Conservation (phyloP, 2,113 vertebrate species). For the Microcebus jonahi region DNA sequence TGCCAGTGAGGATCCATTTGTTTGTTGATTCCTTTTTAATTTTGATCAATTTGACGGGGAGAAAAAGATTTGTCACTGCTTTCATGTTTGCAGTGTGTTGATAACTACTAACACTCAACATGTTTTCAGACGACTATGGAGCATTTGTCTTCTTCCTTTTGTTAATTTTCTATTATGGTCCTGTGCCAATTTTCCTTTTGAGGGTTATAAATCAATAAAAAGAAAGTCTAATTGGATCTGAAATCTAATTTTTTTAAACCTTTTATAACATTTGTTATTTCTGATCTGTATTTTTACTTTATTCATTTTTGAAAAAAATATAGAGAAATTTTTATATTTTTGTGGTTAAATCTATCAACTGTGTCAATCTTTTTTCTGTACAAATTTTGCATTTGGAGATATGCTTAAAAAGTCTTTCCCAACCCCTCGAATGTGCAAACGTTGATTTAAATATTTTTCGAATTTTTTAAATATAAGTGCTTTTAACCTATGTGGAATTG, state of each 20-base stretch:
- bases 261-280: background rate
- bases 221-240: background rate
- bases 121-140: background rate
- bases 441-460: background rate
- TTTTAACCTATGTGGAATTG: conserved; percentile 9
- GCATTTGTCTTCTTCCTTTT: background rate
- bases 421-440: background rate
- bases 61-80: background rate
- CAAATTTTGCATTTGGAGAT: background rate
- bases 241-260: background rate
- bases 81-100: background rate
- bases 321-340: background rate
- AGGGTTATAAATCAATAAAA: background rate
- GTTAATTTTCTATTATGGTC: background rate
- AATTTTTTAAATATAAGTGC: background rate
- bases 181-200: background rate
- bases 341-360: background rate
- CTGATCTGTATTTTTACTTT: background rate
- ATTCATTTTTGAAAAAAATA: background rate
- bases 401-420: background rate
- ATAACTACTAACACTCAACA: no score
- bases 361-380: background rate
- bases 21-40: background rate
- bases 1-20: background rate
- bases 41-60: background rate